Percentiles rank a stretch among this genome's conserved stretches.
These are phyloP conservation scores for Rutpela maculata DNA, from an alignment of 2,888 invertebrate genomes.

Conservation along the genomic window DNA sequence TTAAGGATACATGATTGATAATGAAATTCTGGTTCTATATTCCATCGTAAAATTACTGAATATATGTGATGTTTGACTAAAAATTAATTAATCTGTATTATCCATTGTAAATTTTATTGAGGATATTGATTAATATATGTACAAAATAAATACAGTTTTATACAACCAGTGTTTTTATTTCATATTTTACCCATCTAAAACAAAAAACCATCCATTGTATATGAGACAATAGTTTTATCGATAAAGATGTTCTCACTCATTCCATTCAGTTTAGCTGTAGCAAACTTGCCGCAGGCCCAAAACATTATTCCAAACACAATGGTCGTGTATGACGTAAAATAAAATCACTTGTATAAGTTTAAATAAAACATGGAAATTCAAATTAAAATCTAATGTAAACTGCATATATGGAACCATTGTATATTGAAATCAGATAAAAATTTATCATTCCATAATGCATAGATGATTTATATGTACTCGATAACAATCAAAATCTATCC, in stretches of 20 bases:
- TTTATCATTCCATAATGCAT: constrained; percentile 7
- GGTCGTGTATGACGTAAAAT: background rate
- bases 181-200: constrained; percentile 31
- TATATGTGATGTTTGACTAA: background rate
- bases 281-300: background rate
- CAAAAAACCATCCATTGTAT: background rate
- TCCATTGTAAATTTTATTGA: constrained; percentile 19
- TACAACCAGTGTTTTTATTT: constrained; percentile 40
- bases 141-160: constrained; percentile 39
- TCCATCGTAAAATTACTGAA: too few relatives aligned
- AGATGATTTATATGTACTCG: constrained; percentile 23
- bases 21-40: too few relatives aligned
- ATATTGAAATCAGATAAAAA: background rate
- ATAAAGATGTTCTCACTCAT: background rate
- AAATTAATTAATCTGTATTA: background rate
- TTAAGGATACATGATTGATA: too few relatives aligned
- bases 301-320: background rate
- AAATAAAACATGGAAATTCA: background rate
- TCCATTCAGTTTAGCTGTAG: background rate
- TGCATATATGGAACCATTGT: background rate
- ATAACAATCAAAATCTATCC: constrained; percentile 31
- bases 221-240: background rate
- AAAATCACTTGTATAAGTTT: background rate
- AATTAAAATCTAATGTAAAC: background rate
- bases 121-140: constrained; percentile 7